Percentiles rank a stretch among this genome's conserved stretches.
These are phyloP conservation scores for Epirrhoe tristata DNA, from an alignment of 2,888 invertebrate genomes.

Conservation along the genomic window DNA sequence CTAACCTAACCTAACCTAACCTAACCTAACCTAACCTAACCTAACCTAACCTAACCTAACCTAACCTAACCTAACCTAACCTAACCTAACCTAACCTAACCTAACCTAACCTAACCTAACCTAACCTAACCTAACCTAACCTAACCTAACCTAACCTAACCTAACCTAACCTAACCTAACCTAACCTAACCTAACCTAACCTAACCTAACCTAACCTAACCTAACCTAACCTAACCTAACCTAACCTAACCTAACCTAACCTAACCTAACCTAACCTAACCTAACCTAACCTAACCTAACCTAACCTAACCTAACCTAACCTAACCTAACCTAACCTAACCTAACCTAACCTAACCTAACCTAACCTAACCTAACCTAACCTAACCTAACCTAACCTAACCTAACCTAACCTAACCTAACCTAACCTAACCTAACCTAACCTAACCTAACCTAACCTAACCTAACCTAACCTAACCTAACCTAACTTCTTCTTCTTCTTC, in stretches of 20 bases:
- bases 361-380: constrained; percentile 44
- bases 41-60: not conserved
- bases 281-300: constrained; percentile 14
- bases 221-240: too few relatives aligned
- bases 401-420: constrained; percentile 42
- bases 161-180: too few relatives aligned
- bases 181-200: too few relatives aligned
- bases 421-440: constrained; percentile 41
- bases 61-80: too few relatives aligned
- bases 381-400: constrained; percentile 45
- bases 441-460: constrained; percentile 42
- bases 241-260: too few relatives aligned
- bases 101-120: too few relatives aligned
- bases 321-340: constrained; percentile 46
- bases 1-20: too few relatives aligned
- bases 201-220: too few relatives aligned
- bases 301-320: constrained; percentile 45
- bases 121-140: too few relatives aligned
- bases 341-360: constrained; percentile 43
- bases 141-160: too few relatives aligned
- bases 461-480: constrained; percentile 30
- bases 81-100: too few relatives aligned
- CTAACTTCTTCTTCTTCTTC: not conserved
- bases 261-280: too few relatives aligned
- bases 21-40: constrained; percentile 44